A percentile compares a stretch with the other conserved stretches of the same genome.
Conservation (phyloP, 2,113 vertebrate genomes). For the Oxygymnocypris stewartii region DNA sequence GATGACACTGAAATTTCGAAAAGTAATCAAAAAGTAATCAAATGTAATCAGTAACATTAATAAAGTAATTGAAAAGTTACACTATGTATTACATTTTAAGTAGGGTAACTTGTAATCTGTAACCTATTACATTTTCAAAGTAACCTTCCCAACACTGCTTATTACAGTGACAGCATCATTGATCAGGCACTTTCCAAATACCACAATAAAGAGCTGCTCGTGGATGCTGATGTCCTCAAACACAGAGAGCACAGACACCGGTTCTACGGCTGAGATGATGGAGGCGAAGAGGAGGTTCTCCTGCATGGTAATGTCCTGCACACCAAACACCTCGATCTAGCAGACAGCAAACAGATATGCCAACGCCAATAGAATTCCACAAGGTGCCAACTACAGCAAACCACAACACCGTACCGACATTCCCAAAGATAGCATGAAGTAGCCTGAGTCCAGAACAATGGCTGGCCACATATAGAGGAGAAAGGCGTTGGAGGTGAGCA, state of each 20-base stretch:
- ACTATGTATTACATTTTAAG: too few relatives aligned
- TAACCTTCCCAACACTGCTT: constrained; percentile 3
- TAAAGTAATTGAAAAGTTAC: too few relatives aligned
- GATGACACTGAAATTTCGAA: too few relatives aligned
- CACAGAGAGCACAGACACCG: constrained; percentile 89
- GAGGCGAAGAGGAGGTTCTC: constrained; percentile 93
- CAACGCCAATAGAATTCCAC: constrained; percentile 95
- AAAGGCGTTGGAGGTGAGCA: constrained; percentile 90
- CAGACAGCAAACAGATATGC: constrained; percentile 92
- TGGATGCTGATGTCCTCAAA: constrained; percentile 97
- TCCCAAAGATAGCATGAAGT: constrained; percentile 99
- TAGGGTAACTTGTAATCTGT: too few relatives aligned
- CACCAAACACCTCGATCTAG: constrained; percentile 87
- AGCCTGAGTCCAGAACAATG: constrained; percentile 92
- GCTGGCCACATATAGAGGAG: constrained; percentile 96
- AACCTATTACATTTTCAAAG: too few relatives aligned
- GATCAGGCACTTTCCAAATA: constrained; percentile 95
- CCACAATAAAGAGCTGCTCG: constrained; percentile 95
- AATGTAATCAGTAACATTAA: too few relatives aligned
- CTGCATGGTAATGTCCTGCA: constrained; percentile 91
- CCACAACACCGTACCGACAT: constrained; percentile 94
- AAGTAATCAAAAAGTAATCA: too few relatives aligned
- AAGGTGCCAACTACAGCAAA: constrained; percentile 92
- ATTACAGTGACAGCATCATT: constrained; percentile 98
- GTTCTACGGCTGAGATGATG: constrained; percentile 96